Percentiles rank a stretch among this genome's conserved stretches.
These are phyloP conservation scores for Trematomus loennbergii DNA, from an alignment of 2,113 vertebrate species.

Conservation along the genomic window DNA sequence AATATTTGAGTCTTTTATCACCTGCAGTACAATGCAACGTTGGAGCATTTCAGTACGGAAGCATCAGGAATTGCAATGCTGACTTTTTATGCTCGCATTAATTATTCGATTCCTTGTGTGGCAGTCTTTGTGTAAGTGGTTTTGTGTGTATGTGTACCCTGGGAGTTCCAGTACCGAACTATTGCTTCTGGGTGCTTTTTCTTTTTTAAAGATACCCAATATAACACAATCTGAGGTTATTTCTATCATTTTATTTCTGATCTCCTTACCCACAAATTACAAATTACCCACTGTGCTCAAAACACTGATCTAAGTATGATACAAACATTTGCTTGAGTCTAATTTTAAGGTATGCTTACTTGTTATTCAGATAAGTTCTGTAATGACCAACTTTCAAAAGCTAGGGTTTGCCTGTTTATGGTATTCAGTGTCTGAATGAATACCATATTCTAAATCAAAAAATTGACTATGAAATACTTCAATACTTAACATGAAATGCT, in stretches of 20 bases:
- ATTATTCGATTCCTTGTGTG: slow-evolving; percentile 27
- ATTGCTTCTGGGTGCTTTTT: background rate
- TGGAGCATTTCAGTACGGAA: slow-evolving; percentile 21
- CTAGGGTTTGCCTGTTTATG: background rate
- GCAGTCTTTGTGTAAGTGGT: slow-evolving; percentile 15
- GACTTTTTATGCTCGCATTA: slow-evolving; percentile 30
- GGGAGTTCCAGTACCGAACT: slow-evolving; percentile 4
- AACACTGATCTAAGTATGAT: background rate
- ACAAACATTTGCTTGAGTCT: background rate
- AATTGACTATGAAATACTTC: slow-evolving; percentile 12
- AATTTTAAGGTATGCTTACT: slow-evolving; percentile 21
- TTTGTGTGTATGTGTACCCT: background rate
- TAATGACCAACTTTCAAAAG: background rate
- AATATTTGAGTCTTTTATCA: slow-evolving; percentile 51
- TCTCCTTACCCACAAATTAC: background rate
- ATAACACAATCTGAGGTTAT: background rate
- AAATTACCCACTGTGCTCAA: background rate
- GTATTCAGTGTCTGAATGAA: slow-evolving; percentile 9
- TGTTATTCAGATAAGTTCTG: background rate
- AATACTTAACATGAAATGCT: slow-evolving; percentile 2
- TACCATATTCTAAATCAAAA: slow-evolving; percentile 11
- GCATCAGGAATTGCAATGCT: slow-evolving; percentile 26
- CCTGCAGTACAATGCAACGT: slow-evolving; percentile 40
- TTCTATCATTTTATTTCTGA: background rate
- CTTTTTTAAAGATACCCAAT: background rate